Conservation (phyloP, 2,888 invertebrate genomes). For the Luffia ferchaultella region DNA sequence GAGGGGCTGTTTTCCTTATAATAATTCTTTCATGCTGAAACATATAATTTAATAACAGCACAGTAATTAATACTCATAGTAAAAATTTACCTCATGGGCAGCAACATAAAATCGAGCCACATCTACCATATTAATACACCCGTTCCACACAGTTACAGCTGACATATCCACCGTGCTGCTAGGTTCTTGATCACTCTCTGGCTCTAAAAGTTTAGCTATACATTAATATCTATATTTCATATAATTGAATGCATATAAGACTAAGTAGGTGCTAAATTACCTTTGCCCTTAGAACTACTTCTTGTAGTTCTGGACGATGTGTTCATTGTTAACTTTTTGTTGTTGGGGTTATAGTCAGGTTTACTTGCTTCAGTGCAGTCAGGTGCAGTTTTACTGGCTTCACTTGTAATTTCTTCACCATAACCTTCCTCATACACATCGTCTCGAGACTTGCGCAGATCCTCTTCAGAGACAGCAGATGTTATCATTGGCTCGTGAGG, state of each 20-base stretch:
- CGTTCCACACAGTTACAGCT: conserved; percentile 75
- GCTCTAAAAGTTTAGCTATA: conserved; percentile 54
- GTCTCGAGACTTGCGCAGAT: conserved; percentile 47
- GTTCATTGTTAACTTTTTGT: background rate
- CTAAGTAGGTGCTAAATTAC: background rate
- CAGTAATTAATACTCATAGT: no score
- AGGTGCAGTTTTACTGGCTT: background rate
- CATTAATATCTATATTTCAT: background rate
- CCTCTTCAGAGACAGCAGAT: conserved; percentile 56
- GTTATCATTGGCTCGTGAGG: conserved; percentile 61
- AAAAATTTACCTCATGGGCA: conserved; percentile 82
- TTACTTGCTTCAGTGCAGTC: no score
- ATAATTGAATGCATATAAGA: no score
- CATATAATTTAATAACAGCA: no score
- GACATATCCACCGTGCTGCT: conserved; percentile 74
- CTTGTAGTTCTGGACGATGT: background rate
- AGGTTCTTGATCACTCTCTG: conserved; percentile 80
- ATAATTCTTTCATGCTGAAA: no score
- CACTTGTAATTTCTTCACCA: conserved; percentile 25
- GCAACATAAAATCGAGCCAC: conserved; percentile 87
- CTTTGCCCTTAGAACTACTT: background rate
- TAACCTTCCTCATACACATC: conserved; percentile 46
- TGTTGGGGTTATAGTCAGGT: background rate
- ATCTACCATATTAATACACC: conserved; percentile 89
- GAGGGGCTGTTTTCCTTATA: no score